Base-by-base conservation (phyloP, 2,113 vertebrate genomes). In the Corydoras sp. region DNA sequence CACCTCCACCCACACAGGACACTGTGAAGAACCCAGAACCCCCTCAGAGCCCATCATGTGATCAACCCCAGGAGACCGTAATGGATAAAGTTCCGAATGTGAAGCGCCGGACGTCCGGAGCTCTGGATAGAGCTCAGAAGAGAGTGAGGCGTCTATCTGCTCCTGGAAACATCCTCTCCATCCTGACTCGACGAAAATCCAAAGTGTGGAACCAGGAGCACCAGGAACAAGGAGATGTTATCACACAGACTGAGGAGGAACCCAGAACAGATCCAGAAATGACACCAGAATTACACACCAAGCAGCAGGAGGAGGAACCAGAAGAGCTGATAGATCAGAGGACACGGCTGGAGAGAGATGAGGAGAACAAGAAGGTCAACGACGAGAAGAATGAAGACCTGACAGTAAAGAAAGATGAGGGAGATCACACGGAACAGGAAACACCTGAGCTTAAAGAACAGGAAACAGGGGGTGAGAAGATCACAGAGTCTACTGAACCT, bases 161-260 rank as follows among this genome's bases (percentile, higher is more conserved):
- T 18, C 80, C 83, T 1, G 75, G 75, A 30, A 76, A 75, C 53
- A 55, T 81, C 0, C 72, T 79, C 10, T 80, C 78, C 15, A 73
- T 81, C 53, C 64, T 81, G 31, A 69, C 69, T 1, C 70, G 79
- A 15, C 76, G 82, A 62, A 80, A 76, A 61, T 83, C 83, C 5
- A 66, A 29, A 43, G 31, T 48, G 49, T 14, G 2, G 3, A 58
- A 14, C 55, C 61, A 66, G 32, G 60, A 32, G 4, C 30, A 58
- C n/a, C 35, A 10, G 1, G 63, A 77, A 24, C 18, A 24, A 24
- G 18, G 18, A 24, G 18, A 24, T 24, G 1, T 24, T 24, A 24
- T 24, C 18, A 24, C 18, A 24, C 18, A 24, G 18, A 24, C 18
- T 24, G 18, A 24, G 18, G 2, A 24, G 18, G 18, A 24, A 24